phyloP scores from a whole-genome alignment of 2,888 invertebrate species.

The Thera britannica region DNA sequence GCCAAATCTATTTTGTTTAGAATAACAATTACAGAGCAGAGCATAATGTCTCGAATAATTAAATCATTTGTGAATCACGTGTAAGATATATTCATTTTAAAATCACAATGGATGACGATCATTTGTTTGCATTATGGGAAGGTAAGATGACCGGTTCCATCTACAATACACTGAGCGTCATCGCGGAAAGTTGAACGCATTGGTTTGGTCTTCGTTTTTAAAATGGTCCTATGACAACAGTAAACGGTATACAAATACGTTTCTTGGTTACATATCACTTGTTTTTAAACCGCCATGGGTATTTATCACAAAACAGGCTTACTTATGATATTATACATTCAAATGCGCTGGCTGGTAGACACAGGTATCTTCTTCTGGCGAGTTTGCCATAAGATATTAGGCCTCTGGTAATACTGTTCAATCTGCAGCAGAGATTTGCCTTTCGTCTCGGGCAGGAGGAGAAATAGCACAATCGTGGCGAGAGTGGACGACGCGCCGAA shows the following conservation, averaged over 20 bases:
- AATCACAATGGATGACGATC: no score
- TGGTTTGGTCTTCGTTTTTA: not conserved
- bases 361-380: slow-evolving; percentile 64
- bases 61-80: no score
- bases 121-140: no score
- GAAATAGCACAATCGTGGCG: slow-evolving; percentile 87
- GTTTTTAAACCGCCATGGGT: slow-evolving; percentile 30
- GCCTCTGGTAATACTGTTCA: slow-evolving; percentile 90
- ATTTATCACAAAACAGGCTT: slow-evolving; percentile 34
- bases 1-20: no score
- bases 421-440: slow-evolving; percentile 89
- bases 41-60: no score
- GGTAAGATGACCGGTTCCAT: no score
- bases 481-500: slow-evolving; percentile 87
- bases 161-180: not conserved
- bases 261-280: slow-evolving; percentile 41
- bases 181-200: not conserved
- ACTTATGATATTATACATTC: slow-evolving; percentile 38
- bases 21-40: no score
- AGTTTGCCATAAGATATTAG: slow-evolving; percentile 86
- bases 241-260: slow-evolving; percentile 29
- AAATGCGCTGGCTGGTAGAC: slow-evolving; percentile 56
- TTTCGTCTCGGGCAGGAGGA: slow-evolving; percentile 90
- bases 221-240: not conserved
- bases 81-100: no score